phyloP scores from a whole-genome alignment of 2,888 invertebrate species.

The Melanostoma mellinum region DNA sequence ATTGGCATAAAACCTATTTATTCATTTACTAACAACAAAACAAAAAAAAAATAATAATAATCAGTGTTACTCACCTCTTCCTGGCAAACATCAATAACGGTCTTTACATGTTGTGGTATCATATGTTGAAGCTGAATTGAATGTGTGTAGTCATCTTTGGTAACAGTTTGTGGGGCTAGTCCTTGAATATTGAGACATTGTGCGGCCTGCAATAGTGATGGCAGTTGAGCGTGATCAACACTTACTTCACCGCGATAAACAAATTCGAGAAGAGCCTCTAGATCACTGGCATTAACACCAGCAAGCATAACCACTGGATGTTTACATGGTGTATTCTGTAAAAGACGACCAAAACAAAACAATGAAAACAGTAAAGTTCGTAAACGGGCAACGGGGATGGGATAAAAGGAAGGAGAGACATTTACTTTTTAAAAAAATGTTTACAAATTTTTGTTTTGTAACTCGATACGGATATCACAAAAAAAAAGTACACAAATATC shows the following conservation, averaged over 20 bases:
- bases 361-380: conserved; percentile 9
- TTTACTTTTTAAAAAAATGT: conserved; percentile 26
- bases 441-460: conserved; percentile 24
- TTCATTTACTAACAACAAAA: background rate
- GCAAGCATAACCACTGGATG: conserved; percentile 87
- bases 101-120: conserved; percentile 81
- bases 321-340: conserved; percentile 85
- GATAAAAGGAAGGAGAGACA: conserved; percentile 34
- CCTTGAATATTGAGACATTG: conserved; percentile 86
- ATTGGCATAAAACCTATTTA: no score
- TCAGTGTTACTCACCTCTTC: conserved; percentile 48
- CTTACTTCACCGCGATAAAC: conserved; percentile 86
- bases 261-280: conserved; percentile 85
- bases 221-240: conserved; percentile 85
- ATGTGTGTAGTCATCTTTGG: conserved; percentile 82
- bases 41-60: conserved; percentile 15
- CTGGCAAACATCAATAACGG: conserved; percentile 75
- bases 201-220: conserved; percentile 85
- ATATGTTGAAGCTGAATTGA: conserved; percentile 82
- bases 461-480: conserved; percentile 46
- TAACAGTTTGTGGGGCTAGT: conserved; percentile 83
- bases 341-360: conserved; percentile 50
- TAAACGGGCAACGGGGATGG: background rate
- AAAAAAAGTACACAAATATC: conserved; percentile 37
- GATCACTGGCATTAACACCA: conserved; percentile 85